A percentile compares a stretch with the other conserved stretches of the same genome.
Evolutionary conservation across 2,888 invertebrate species (phyloP).

Genomic region (Brachypalpus laphriformis): DNA sequence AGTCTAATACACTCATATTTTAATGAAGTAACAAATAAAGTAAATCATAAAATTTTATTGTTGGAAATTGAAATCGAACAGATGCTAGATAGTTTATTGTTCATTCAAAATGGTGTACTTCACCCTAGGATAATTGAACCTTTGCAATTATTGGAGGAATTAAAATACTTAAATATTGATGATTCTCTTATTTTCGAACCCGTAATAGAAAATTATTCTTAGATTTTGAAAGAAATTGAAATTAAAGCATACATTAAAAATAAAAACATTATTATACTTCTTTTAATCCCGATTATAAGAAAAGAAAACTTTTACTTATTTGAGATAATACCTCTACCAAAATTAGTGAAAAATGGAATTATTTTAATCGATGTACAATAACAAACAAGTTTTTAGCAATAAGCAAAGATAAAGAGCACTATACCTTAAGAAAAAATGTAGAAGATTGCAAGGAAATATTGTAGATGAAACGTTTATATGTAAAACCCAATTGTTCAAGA

Average conservation of each 20-base stretch:
- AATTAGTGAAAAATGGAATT: slow-evolving; percentile 1
- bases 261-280: background rate
- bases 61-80: slow-evolving; percentile 5
- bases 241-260: background rate
- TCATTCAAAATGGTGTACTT: slow-evolving; percentile 28
- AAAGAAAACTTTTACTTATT: slow-evolving; percentile 19
- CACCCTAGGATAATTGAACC: slow-evolving; percentile 17
- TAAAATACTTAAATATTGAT: background rate
- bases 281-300: slow-evolving; percentile 2
- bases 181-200: slow-evolving; percentile 7
- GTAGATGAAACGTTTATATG: slow-evolving; percentile 9
- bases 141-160: slow-evolving; percentile 2
- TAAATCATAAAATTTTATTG: background rate
- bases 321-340: slow-evolving; percentile 1
- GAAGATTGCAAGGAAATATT: background rate
- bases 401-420: background rate
- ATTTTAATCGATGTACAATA: slow-evolving; percentile 2
- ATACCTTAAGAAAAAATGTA: background rate
- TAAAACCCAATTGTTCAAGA: slow-evolving; percentile 1
- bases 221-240: slow-evolving; percentile 7
- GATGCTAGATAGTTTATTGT: slow-evolving; percentile 22
- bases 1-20: slow-evolving; percentile 12
- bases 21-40: slow-evolving; percentile 3
- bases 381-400: background rate
- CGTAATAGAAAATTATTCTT: slow-evolving; percentile 10